Conservation (phyloP, 2,113 vertebrate species). For the Geococcyx californianus region DNA sequence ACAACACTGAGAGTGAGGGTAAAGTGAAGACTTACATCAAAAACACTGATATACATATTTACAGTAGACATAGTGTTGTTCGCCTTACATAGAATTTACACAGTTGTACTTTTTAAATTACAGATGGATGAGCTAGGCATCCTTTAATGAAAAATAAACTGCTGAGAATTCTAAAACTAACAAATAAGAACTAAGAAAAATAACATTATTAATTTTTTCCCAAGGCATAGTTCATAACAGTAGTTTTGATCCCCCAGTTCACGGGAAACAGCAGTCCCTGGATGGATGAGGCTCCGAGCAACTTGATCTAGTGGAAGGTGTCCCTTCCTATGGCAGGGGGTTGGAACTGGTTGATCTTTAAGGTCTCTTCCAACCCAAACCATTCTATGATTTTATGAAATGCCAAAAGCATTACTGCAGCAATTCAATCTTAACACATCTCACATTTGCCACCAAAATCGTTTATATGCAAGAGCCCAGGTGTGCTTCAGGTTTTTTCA, state of each 20-base stretch:
- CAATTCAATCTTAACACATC: not conserved
- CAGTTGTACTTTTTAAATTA: not conserved
- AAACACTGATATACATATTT: not conserved
- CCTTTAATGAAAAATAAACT: slow-evolving; percentile 24
- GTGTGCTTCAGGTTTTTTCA: not conserved
- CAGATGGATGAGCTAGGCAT: not conserved
- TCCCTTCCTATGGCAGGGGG: too few relatives aligned
- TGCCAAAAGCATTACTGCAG: not conserved
- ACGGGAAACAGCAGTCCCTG: not conserved
- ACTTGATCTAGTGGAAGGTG: too few relatives aligned
- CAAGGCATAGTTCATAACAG: not conserved
- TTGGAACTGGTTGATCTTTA: too few relatives aligned
- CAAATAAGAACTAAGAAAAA: not conserved
- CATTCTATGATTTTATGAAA: not conserved
- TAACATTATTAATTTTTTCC: not conserved
- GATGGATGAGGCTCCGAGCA: not conserved
- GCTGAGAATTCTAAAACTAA: slow-evolving; percentile 20
- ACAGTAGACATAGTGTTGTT: not conserved
- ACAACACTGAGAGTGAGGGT: not conserved
- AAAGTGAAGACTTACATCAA: not conserved
- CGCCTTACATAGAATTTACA: not conserved
- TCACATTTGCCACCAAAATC: not conserved
- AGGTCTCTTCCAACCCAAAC: too few relatives aligned
- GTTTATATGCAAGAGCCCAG: not conserved
- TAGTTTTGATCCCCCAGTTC: not conserved